These are phyloP conservation scores for Istiophorus platypterus DNA, from an alignment of 2,113 vertebrate genomes.

Conservation along the genomic window DNA sequence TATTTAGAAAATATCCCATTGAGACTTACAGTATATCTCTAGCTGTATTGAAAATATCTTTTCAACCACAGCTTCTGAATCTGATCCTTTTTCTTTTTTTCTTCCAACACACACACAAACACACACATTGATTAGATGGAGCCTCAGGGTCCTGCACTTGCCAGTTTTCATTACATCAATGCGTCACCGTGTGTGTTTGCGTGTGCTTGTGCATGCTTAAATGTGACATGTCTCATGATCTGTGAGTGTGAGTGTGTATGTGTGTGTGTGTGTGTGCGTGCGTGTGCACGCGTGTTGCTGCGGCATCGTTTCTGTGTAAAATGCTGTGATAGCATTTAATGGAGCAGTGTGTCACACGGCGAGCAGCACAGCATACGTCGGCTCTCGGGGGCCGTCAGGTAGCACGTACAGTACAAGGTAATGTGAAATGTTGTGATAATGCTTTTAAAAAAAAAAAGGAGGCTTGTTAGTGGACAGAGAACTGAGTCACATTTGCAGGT, in stretches of 20 bases:
- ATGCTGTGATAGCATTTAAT: slow-evolving; percentile 65
- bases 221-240: slow-evolving; percentile 52
- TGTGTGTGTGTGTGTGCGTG: slow-evolving; percentile 24
- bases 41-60: background rate
- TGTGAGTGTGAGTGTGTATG: too few relatives aligned
- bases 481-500: slow-evolving; percentile 50
- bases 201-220: slow-evolving; percentile 25
- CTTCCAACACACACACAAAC: slow-evolving; percentile 1
- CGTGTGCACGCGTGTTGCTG: slow-evolving; percentile 29
- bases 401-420: slow-evolving; percentile 5
- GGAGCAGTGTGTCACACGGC: slow-evolving; percentile 22
- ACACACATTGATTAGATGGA: slow-evolving; percentile 54
- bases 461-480: slow-evolving; percentile 14
- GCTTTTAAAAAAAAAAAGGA: slow-evolving; percentile 14
- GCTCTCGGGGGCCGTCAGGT: slow-evolving; percentile 35
- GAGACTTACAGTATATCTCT: background rate
- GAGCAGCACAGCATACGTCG: slow-evolving; percentile 14
- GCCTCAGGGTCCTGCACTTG: slow-evolving; percentile 46
- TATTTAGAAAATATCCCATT: background rate
- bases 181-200: slow-evolving; percentile 39
- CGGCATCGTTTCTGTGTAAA: slow-evolving; percentile 23
- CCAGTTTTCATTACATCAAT: slow-evolving; percentile 65
- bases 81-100: background rate
- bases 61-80: slow-evolving; percentile 8
- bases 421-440: slow-evolving; percentile 41